Evolutionary conservation across 1,140 invertebrate species (phyloP).

Genomic region (honey bee (Apis mellifera)): DNA sequence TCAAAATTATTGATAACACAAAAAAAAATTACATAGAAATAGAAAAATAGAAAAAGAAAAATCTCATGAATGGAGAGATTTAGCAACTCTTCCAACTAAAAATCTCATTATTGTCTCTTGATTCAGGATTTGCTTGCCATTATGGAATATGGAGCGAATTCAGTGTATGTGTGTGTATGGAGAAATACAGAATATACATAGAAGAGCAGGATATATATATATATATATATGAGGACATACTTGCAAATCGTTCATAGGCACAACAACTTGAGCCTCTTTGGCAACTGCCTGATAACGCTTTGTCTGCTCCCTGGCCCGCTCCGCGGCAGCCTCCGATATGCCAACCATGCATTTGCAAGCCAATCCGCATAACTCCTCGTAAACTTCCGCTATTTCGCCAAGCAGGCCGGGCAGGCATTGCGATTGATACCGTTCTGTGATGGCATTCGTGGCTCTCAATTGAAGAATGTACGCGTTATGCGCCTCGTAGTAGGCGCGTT

Average conservation of each 20-base stretch:
- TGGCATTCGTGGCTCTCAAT: constrained; percentile 94
- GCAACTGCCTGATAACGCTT: constrained; percentile 72
- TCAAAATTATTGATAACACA: too few species aligned
- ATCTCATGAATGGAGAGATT: too few species aligned
- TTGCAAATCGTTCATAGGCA: constrained; percentile 74
- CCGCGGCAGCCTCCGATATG: constrained; percentile 72
- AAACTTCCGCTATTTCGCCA: constrained; percentile 76
- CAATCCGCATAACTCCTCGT: constrained; percentile 75
- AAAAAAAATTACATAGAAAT: too few species aligned
- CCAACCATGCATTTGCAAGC: constrained; percentile 76
- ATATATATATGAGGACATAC: constrained; percentile 39
- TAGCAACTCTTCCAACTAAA: too few species aligned
- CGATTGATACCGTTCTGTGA: constrained; percentile 85
- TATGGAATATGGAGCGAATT: too few species aligned
- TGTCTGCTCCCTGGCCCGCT: constrained; percentile 71
- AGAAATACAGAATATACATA: too few species aligned
- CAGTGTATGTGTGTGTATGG: too few species aligned
- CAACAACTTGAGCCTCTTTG: constrained; percentile 71
- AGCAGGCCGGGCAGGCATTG: constrained; percentile 75
- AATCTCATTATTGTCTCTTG: too few species aligned
- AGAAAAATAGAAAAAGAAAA: too few species aligned
- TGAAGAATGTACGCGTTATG: constrained; percentile 97
- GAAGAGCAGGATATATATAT: too few species aligned
- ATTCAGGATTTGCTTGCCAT: too few species aligned
- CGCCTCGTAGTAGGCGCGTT: constrained; percentile 90